phyloP scores from a whole-genome alignment of 2,797 vertebrate species.

The Crocidura indochinensis region DNA sequence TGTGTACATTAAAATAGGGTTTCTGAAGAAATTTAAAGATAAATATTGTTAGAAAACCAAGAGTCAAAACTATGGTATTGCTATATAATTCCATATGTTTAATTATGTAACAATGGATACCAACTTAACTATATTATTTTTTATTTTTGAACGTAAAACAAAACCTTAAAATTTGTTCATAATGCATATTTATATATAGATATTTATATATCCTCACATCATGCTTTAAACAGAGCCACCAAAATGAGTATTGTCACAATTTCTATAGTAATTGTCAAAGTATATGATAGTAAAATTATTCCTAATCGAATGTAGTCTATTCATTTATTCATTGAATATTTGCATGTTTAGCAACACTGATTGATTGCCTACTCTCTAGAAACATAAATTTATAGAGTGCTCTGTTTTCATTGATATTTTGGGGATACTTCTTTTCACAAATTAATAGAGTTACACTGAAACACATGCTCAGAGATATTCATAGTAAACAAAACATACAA shows the following conservation, averaged over 20 bases:
- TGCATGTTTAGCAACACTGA: background rate
- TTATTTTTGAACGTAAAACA: conserved; percentile 55
- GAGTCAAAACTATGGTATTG: background rate
- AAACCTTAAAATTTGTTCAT: conserved; percentile 28
- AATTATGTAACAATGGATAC: background rate
- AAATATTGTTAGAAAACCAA: background rate
- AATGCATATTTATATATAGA: background rate
- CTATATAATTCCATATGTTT: conserved; percentile 12
- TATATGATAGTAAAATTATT: conserved; percentile 40
- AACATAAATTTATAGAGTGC: background rate
- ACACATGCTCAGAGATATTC: background rate
- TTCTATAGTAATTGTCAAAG: conserved; percentile 24
- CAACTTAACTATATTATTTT: conserved; percentile 28
- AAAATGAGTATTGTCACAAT: conserved; percentile 35
- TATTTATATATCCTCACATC: conserved; percentile 25
- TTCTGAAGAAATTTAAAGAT: background rate
- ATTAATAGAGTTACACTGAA: background rate
- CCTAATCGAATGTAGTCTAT: background rate
- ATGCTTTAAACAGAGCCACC: conserved; percentile 24
- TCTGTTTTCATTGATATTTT: background rate
- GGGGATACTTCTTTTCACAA: background rate
- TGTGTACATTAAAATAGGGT: accelerated
- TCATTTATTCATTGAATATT: background rate
- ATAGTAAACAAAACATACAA: background rate
- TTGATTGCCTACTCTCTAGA: conserved; percentile 9